Percentiles rank a stretch among this genome's conserved stretches.
Evolutionary conservation across 2,113 vertebrate species (phyloP).

Genomic region (Apeltes quadracus): DNA sequence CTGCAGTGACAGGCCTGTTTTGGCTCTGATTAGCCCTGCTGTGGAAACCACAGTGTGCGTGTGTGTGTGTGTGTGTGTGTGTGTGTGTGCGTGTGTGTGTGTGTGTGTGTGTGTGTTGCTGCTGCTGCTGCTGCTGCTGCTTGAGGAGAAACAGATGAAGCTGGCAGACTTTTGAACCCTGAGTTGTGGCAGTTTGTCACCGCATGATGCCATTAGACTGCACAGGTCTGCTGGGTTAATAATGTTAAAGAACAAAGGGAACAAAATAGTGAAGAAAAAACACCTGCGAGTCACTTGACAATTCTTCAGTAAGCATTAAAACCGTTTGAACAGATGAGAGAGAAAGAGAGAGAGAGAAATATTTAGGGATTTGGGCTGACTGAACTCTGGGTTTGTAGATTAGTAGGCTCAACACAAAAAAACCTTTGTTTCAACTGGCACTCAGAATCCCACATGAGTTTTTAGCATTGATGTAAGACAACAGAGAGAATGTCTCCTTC

Average conservation of each 20-base stretch:
- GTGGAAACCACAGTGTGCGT: constrained; percentile 22
- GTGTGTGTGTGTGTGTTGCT: not conserved
- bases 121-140: not conserved
- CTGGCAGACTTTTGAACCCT: constrained; percentile 26
- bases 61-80: constrained; percentile 11
- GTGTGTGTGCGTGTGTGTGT: constrained; percentile 11
- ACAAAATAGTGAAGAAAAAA: not conserved
- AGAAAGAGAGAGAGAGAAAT: not conserved
- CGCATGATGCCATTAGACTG: constrained; percentile 39
- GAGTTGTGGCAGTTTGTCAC: constrained; percentile 14
- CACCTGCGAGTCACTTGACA: not conserved
- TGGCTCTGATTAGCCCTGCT: constrained; percentile 37
- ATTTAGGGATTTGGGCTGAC: not conserved
- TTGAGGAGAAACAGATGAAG: constrained; percentile 40
- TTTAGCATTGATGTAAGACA: not conserved
- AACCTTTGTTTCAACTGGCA: not conserved
- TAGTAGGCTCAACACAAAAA: not conserved
- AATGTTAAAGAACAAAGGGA: constrained; percentile 3
- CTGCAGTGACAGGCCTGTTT: constrained; percentile 25
- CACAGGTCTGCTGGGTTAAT: constrained; percentile 32
- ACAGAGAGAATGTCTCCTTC: not conserved
- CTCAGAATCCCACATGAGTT: not conserved
- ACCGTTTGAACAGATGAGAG: not conserved
- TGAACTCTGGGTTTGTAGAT: not conserved
- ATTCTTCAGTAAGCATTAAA: not conserved